These are phyloP conservation scores for Eurypyga helias DNA, from an alignment of 2,113 vertebrate species.

Conservation along the genomic window DNA sequence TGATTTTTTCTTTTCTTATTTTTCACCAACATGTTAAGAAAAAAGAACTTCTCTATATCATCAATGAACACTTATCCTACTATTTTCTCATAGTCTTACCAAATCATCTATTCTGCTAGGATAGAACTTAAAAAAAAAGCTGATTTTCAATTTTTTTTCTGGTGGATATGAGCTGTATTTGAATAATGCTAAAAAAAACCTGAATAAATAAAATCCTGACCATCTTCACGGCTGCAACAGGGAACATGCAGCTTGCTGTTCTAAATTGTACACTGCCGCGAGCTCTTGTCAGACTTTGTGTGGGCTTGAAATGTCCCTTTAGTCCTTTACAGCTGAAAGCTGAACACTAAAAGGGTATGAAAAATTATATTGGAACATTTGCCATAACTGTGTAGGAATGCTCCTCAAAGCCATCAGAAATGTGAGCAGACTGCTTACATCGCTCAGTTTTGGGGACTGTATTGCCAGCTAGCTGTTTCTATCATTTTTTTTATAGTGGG, in stretches of 20 bases:
- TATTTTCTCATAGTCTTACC: background rate
- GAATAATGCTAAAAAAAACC: background rate
- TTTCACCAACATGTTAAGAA: background rate
- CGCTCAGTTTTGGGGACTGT: background rate
- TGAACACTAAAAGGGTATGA: background rate
- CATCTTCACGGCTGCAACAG: background rate
- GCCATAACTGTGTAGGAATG: background rate
- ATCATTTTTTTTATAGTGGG: background rate
- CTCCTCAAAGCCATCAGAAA: background rate
- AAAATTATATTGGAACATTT: background rate
- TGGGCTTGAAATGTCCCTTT: conserved; percentile 1
- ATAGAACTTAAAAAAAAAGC: background rate
- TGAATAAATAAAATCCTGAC: background rate
- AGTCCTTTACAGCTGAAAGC: background rate
- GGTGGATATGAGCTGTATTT: background rate
- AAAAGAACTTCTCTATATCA: background rate
- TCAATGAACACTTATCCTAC: background rate
- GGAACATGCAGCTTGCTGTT: background rate
- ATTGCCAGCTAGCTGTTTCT: background rate
- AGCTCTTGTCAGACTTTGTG: background rate
- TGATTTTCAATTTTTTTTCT: background rate
- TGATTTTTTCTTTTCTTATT: background rate
- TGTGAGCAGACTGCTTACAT: background rate
- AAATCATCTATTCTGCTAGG: background rate
- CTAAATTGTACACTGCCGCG: background rate